phyloP scores from a whole-genome alignment of 2,888 invertebrate species.

The Synanthedon tipuliformis region DNA sequence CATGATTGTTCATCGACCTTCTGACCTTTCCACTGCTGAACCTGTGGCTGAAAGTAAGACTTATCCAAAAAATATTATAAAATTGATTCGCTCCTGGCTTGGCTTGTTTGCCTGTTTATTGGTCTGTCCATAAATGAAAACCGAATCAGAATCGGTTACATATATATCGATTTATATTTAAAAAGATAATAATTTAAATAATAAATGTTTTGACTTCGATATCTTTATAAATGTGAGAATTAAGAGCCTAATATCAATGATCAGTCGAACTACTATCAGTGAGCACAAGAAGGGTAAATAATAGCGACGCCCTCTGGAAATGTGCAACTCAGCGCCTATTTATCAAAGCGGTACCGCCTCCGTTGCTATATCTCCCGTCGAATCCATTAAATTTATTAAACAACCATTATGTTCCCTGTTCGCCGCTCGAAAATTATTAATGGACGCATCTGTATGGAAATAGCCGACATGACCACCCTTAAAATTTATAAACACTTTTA shows the following conservation, averaged over 20 bases:
- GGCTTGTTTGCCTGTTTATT: too few relatives aligned
- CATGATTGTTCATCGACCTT: too few relatives aligned
- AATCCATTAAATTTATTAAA: constrained; percentile 48
- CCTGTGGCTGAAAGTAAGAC: too few relatives aligned
- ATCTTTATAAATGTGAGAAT: too few relatives aligned
- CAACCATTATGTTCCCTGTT: constrained; percentile 27
- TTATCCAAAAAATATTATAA: too few relatives aligned
- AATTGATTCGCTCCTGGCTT: too few relatives aligned
- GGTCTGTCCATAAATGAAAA: too few relatives aligned
- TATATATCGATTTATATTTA: too few relatives aligned
- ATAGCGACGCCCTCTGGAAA: constrained; percentile 11
- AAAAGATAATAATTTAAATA: too few relatives aligned
- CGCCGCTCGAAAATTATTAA: constrained; percentile 21
- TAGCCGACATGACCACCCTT: constrained; percentile 7
- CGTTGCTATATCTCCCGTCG: constrained; percentile 7
- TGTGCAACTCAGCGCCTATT: constrained; percentile 39
- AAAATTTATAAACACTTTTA: constrained; percentile 2
- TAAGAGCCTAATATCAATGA: background rate
- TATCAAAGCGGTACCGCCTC: constrained; percentile 22
- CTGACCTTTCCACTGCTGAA: too few relatives aligned
- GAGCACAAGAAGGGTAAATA: background rate
- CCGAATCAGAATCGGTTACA: too few relatives aligned
- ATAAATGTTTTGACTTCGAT: too few relatives aligned
- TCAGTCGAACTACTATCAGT: background rate
- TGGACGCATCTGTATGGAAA: constrained; percentile 14